Evolutionary conservation across 1,140 invertebrate species (phyloP).

Genomic region (Muscidifurax raptorellus): DNA sequence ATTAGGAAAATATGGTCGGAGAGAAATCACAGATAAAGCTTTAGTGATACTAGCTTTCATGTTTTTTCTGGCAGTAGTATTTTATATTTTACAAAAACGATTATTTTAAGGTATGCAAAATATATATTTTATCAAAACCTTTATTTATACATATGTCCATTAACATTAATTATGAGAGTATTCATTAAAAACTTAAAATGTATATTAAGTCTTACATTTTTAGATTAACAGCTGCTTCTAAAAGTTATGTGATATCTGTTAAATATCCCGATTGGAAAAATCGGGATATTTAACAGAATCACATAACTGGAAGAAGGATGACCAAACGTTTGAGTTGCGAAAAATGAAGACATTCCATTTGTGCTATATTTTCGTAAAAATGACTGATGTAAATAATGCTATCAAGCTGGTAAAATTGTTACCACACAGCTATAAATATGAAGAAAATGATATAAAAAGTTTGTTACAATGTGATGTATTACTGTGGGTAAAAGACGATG

Average conservation of each 20-base stretch:
- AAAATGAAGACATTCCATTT: background rate
- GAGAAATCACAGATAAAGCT: constrained; percentile 96
- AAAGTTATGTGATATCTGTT: background rate
- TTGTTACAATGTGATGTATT: no score
- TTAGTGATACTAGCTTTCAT: constrained; percentile 92
- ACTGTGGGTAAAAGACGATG: no score
- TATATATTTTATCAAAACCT: background rate
- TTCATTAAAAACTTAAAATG: background rate
- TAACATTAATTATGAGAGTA: background rate
- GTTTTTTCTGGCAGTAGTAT: constrained; percentile 93
- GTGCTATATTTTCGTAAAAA: background rate
- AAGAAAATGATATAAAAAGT: no score
- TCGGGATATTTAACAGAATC: no score
- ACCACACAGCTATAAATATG: no score
- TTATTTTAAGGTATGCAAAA: constrained; percentile 79
- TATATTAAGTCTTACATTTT: background rate
- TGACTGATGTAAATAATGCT: background rate
- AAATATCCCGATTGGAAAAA: background rate
- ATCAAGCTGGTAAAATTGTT: no score
- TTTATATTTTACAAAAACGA: constrained; percentile 94
- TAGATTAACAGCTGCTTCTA: no score
- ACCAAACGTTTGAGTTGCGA: no score
- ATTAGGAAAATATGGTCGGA: constrained; percentile 93
- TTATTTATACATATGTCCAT: no score
- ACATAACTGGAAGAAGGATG: background rate